Evolutionary conservation across 1,140 invertebrate species (phyloP), one percentile per base, ranked within the genome.

Genomic region (Caenorhabditis latens): DNA sequence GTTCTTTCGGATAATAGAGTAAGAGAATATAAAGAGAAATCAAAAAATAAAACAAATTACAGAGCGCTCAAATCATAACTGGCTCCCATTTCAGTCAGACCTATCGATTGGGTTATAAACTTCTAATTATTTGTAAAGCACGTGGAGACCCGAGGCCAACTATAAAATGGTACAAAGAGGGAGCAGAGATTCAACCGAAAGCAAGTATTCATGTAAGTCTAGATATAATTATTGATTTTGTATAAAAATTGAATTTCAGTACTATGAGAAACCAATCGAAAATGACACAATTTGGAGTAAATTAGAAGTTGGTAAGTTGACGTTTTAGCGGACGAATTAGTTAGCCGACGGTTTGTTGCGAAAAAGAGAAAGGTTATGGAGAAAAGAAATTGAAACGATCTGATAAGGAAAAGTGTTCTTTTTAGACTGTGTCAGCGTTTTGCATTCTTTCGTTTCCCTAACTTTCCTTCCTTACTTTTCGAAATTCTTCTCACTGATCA

Each of bases 111-210:
- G 91, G 91, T 11, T 92, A 92, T 83, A 92, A 92, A 88, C 71
- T 92, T 5, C 65, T 92, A 32, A 75, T 92, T 58, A 92, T 91
- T 84, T 92, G 91, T 79, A 90, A 87, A 57, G 89, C 89, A 43
- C 88, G 71, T 21, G 89, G 89, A 42, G 89, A 89, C n/a, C 89
- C 84, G 14, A 83, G 84, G 32, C 87, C 89, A 24, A 90, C 85
- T n/a, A 86, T 90, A 42, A 90, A 89, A 87, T 90, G 91, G 91
- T 92, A 90, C 86, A 92, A 92, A 86, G 91, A 92, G 85, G 91
- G 91, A 7, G 85, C 90, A n/a, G 91, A 92, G 85, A 87, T 92
- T 85, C 90, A 90, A 32, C 91, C 91, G 24, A 92, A 92, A 79
- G 85, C 63, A 3, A 92, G 92, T 61, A 89, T 87, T 43, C 91